Evolutionary conservation across 2,797 vertebrate genomes (phyloP), one percentile per base, ranked within the genome.

Genomic region (Tolypeutes matacus): DNA sequence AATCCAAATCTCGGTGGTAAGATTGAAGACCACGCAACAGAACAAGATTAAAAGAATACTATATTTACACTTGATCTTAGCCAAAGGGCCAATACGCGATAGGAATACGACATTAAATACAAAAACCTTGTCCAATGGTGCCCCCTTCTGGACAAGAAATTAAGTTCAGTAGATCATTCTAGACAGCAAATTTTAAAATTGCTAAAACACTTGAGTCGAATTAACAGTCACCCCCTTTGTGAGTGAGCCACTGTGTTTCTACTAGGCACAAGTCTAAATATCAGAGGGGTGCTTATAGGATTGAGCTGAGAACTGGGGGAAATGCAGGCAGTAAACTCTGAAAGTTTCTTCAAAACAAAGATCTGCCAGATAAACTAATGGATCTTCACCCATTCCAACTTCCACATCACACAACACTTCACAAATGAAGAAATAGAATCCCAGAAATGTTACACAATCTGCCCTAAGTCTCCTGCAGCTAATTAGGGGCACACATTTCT

Each of bases 141-240:
- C 86, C 95, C 65, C 60, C 76, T 80, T 42, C 39, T 89, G 95
- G 93, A 36, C 7, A 65, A 73, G 34, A 89, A 56, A 20, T 21
- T 51, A 58, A 73, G 29, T 15, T 56, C 7, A 51, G 27, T 12
- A 70, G 60, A 51, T 29, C 39, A 62, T 14, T 67, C 51, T 4
- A n/a, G 11, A 21, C 6, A 15, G 25, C 51, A 53, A 56, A 46
- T 23, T 56, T 51, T 56, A 25, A n/a, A 76, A 58, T 4, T 4
- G 12, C 9, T 11, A 72, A 34, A 39, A 17, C 46, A 39, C 17
- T 14, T 31, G 62, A 67, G 60, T 11, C 56, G 60, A 46, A 10
- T 8, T 60, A 20, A 13, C 8, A 36, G 21, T 18, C 3, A 5
- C 2, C 60, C 42, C 62, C 42, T 23, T 21, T 20, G 8, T 31